Percentiles rank a stretch among this genome's conserved stretches.
Evolutionary conservation across 2,797 vertebrate genomes (phyloP).

Genomic region (Eleutherodactylus coqui): DNA sequence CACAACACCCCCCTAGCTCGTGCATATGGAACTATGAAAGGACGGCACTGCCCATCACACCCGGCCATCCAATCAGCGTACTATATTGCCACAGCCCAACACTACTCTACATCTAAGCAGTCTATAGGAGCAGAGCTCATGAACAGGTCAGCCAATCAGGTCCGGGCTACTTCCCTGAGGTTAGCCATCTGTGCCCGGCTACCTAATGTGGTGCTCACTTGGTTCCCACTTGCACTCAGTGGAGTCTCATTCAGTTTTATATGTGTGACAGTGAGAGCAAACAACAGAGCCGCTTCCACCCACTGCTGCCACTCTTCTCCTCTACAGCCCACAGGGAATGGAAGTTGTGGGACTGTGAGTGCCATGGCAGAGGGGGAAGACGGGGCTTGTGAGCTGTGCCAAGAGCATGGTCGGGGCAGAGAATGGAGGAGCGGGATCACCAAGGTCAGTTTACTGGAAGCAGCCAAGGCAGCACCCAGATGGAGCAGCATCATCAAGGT

Average conservation of each 20-base stretch:
- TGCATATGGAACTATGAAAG: conserved; percentile 58
- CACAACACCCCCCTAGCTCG: too few species aligned
- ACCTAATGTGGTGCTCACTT: conserved; percentile 36
- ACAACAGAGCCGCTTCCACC: neutral
- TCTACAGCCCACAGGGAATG: conserved; percentile 21
- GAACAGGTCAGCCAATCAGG: conserved; percentile 19
- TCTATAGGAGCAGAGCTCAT: neutral
- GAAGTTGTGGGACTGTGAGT: conserved; percentile 39
- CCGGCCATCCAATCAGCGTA: conserved; percentile 18
- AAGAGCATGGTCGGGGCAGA: conserved; percentile 72
- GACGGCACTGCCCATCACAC: neutral
- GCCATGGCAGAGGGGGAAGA: conserved; percentile 57
- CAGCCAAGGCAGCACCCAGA: too few species aligned
- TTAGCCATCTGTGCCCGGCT: conserved; percentile 58
- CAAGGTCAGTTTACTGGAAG: too few species aligned
- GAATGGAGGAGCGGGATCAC: conserved; percentile 83
- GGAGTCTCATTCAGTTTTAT: conserved; percentile 33
- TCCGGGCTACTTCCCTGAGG: neutral
- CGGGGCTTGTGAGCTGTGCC: conserved; percentile 66
- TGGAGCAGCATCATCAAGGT: too few species aligned
- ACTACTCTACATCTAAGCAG: neutral
- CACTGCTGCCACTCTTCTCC: neutral
- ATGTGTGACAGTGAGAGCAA: neutral
- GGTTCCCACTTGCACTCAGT: conserved; percentile 28
- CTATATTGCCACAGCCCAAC: neutral